Evolutionary conservation across 2,888 invertebrate species (phyloP), one percentile per base, ranked within the genome.

Genomic region (Pimpla rufipes): DNA sequence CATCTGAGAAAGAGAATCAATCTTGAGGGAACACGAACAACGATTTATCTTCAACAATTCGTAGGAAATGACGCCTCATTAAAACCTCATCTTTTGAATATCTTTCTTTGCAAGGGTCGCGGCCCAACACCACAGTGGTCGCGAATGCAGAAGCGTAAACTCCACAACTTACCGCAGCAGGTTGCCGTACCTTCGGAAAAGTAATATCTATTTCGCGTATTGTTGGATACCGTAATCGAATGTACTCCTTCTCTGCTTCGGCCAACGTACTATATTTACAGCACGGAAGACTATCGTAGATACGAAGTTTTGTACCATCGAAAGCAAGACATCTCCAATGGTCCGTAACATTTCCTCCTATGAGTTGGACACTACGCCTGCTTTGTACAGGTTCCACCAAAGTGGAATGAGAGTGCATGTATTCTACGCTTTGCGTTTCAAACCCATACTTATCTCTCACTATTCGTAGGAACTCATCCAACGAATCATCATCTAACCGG

Each of bases 321-420:
- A 66, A 86, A 42, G 70, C 75, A 29, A 85, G 18, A 42, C 85
- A 85, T 11, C 83, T 62, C 88, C 86, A 87, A 71, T 87, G 87
- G 4, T 47, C 16, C 8, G 42, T 50, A 23, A 16, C 42, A 8
- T 66, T 5, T n/a, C n/a, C n/a, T n/a, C n/a, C n/a, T n/a, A n/a
- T n/a, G n/a, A n/a, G n/a, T n/a, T n/a, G n/a, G n/a, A 86, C 42
- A 42, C 77, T 52, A 13, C 47, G 35, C 11, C 59, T 11, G 57
- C 16, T 16, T 23, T 42, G 18, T 0, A 64, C 64, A 11, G 42
- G 64, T 21, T 42, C 64, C 5, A 64, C 13, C 42, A 64, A 42
- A 8, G 18, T 21, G 8, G 13, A 21, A 42, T 64, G 42, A 40
- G 4, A 4, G 11, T 13, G 42, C 21, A 42, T 64, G 10, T 42